These are phyloP conservation scores for Dolichopus griseipennis DNA, from an alignment of 2,888 invertebrate genomes.

Conservation along the genomic window DNA sequence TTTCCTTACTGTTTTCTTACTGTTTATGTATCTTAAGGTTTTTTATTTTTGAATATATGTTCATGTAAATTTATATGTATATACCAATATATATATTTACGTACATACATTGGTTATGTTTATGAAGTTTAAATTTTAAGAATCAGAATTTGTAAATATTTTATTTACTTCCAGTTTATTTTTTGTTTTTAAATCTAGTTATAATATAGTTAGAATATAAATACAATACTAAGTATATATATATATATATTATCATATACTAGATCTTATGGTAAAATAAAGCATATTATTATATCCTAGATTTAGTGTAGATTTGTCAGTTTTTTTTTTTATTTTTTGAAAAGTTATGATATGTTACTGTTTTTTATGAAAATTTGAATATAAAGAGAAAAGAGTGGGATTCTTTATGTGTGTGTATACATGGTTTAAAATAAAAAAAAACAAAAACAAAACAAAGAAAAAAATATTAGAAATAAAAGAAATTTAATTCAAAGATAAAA, in stretches of 20 bases:
- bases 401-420: no score
- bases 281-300: not conserved
- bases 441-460: no score
- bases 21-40: no score
- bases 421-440: no score
- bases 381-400: no score
- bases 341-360: no score
- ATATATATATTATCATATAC: not conserved
- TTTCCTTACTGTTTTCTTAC: not conserved
- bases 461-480: no score
- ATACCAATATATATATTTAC: no score
- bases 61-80: no score
- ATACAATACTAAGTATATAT: not conserved
- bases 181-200: not conserved
- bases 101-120: not conserved
- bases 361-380: no score
- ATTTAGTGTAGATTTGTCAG: not conserved
- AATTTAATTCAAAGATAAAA: no score
- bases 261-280: not conserved
- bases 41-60: not conserved
- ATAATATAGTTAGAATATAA: not conserved
- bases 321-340: no score
- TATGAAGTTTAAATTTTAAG: not conserved
- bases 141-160: constrained; percentile 1
- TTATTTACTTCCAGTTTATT: not conserved